Conservation (phyloP, 2,797 vertebrate genomes). For the Falco berigora region DNA sequence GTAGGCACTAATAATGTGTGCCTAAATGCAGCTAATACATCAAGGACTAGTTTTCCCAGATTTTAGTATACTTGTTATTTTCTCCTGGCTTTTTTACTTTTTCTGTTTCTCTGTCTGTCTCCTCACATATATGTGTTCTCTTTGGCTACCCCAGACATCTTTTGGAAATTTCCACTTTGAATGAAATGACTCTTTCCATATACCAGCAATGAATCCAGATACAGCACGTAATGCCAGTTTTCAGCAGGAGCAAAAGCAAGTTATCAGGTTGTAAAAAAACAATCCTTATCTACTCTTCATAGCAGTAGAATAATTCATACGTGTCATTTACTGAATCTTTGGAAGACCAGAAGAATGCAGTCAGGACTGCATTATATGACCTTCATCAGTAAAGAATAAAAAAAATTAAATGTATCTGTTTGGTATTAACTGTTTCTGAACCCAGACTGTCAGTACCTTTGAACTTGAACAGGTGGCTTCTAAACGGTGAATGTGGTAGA, state of each 20-base stretch:
- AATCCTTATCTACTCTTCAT: background rate
- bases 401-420: background rate
- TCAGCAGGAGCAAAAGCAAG: background rate
- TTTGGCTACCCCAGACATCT: background rate
- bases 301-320: constrained; percentile 1
- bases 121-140: background rate
- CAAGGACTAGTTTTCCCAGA: background rate
- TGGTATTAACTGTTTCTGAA: background rate
- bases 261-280: background rate
- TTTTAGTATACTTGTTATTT: background rate
- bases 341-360: background rate
- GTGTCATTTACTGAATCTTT: background rate
- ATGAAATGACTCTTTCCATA: background rate
- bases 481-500: background rate
- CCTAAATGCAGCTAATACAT: background rate
- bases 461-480: background rate
- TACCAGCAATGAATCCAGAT: background rate
- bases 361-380: background rate
- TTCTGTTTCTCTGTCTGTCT: background rate
- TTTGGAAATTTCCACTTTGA: background rate
- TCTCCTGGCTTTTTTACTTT: background rate
- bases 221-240: background rate
- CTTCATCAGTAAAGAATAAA: background rate
- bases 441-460: background rate
- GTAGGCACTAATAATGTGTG: background rate